Percentiles rank a stretch among this genome's conserved stretches.
Evolutionary conservation across 2,113 vertebrate species (phyloP).

Genomic region (Diglossa brunneiventris): DNA sequence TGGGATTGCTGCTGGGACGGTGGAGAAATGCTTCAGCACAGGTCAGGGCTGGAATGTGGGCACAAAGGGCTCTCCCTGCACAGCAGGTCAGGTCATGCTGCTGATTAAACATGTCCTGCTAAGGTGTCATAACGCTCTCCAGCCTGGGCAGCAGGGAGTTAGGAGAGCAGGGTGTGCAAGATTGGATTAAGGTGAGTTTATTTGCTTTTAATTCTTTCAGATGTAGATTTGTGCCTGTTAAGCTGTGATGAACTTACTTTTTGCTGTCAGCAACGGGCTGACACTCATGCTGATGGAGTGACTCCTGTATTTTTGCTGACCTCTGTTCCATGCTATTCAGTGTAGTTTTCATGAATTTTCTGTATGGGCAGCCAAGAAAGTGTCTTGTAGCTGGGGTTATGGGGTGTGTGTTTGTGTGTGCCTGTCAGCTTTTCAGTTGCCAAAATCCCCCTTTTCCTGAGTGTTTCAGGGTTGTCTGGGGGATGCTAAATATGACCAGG

Average conservation of each 20-base stretch:
- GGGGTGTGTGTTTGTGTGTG: neutral
- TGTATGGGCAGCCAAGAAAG: neutral
- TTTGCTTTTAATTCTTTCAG: neutral
- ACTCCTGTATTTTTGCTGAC: neutral
- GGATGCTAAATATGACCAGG: neutral
- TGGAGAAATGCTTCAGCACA: neutral
- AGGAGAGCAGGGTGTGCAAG: neutral
- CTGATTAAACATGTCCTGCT: neutral
- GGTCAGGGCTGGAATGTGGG: neutral
- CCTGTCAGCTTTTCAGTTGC: neutral
- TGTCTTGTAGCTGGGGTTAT: neutral
- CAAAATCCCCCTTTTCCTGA: neutral
- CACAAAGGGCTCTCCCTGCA: slow-evolving; percentile 2
- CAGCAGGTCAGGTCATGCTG: neutral
- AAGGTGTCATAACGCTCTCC: neutral
- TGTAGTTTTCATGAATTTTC: neutral
- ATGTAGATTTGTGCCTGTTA: neutral
- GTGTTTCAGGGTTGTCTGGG: neutral
- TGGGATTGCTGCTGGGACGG: fast-evolving
- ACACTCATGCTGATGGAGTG: neutral
- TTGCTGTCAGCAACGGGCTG: neutral
- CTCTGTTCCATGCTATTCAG: neutral
- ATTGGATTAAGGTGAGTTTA: neutral
- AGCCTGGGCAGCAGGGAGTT: neutral
- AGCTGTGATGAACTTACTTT: neutral